Base-by-base conservation (phyloP, 2,888 invertebrate genomes). In the Lymantria monacha region DNA sequence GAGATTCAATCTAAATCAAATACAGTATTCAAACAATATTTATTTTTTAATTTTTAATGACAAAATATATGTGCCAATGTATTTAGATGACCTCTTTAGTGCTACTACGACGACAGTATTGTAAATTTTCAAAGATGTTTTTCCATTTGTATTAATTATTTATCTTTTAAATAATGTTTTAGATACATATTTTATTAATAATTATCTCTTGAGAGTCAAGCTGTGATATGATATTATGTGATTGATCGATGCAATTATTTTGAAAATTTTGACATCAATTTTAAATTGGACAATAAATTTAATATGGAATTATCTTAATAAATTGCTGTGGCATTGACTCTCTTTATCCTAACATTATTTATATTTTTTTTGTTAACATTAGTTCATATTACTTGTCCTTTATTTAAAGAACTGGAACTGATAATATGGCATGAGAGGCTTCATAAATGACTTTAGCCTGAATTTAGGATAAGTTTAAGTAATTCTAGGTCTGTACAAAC, bases 201-300 rank as follows among this genome's bases (percentile, higher is more conserved):
- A 55, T 22, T 49, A 48, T 47, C 46, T 50, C 50, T 41, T 47
- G 62, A 53, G 67, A 64, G 64, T 60, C 53, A 49, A 56, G 58
- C 64, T 66, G 66, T 63, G 65, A 68, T 69, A 62, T 78, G 77
- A 76, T 81, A 76, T 73, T 63, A 69, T 67, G 72, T 74, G 74
- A 82, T 79, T 81, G 77, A 81, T 79, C 69, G 67, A 63, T 61
- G 73, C 79, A 79, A 80, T 79, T 79, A 74, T 69, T 69, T n/a
- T 72, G 72, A 66, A 72, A 55, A 41, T 60, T 60, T 66, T 66
- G 66, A 72, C 73, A 70, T 63, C 64, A 68, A 58, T 66, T 64
- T 61, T 64, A 61, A 60, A 44, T n/a, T 54, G 66, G 74, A 77
- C 75, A 76, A 74, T 79, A 75, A 74, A 62, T 37, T 48, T 49